Evolutionary conservation across 2,797 vertebrate genomes (phyloP), one percentile per base, ranked within the genome.

Genomic region (Sylvilagus floridanus): DNA sequence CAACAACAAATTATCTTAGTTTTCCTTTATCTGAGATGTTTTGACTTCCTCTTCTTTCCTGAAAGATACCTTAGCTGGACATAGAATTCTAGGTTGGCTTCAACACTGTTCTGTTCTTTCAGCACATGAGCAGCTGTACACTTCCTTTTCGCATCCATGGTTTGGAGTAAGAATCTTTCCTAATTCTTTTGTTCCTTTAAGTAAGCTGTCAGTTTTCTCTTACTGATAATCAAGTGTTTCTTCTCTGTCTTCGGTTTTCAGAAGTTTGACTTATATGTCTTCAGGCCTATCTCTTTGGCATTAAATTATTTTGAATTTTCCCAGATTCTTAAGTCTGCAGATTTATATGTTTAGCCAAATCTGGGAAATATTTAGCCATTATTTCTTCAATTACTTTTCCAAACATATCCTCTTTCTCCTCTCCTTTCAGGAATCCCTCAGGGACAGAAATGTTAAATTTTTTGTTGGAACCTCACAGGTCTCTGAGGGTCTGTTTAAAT

Each of bases 341-440:
- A 32, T 30, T 76, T 6, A n/a, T 32, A 47, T 66, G 57, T 73
- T 88, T 63, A 66, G 42, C 50, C 72, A 95, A 66, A 79, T 50
- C 24, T 75, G 50, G 60, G 66, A 69, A 95, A 47, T 78, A 88
- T 82, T 79, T 19, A 37, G n/a, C 16, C 62, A 86, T 79, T 75
- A 76, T 85, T 85, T 89, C 89, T 85, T 89, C 32, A 88, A 94
- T 65, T 71, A 62, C 24, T 77, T 95, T 72, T 71, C 62, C 19
- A 83, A 76, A 82, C 32, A 95, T 22, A 65, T 9, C 21, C 63
- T 79, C 54, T 69, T 66, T 66, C 68, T 87, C 47, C 26, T 81
- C 50, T 84, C 42, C 42, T 69, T 66, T 42, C 32, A 77, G 14
- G 37, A 72, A 30, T 88, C 65, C 73, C n/a, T 22, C n/a, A 26